These are phyloP conservation scores for Sisyra nigra DNA, from an alignment of 2,888 invertebrate species.

Conservation along the genomic window DNA sequence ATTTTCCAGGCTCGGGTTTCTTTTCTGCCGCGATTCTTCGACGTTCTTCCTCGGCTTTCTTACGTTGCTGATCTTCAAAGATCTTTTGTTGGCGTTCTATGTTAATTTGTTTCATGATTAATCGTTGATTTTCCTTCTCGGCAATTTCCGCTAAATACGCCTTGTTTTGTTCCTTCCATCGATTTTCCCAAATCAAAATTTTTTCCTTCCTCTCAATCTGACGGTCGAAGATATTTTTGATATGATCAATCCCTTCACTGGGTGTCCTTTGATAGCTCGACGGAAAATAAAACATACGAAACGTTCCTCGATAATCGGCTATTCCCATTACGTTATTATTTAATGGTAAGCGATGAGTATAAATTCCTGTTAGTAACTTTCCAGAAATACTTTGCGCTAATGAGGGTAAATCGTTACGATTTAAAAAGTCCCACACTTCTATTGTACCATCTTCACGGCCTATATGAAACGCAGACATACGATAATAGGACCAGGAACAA, in stretches of 20 bases:
- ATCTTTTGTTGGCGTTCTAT: conserved; percentile 27
- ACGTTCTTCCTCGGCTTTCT: conserved; percentile 25
- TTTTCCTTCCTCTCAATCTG: conserved; percentile 34
- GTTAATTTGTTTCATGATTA: conserved; percentile 21
- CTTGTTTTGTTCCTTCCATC: conserved; percentile 34
- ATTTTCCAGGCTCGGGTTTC: conserved; percentile 14
- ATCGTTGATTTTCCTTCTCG: conserved; percentile 28
- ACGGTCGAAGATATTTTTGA: conserved; percentile 31
- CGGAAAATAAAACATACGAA: conserved; percentile 45
- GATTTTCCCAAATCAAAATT: conserved; percentile 41
- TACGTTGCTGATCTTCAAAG: conserved; percentile 26
- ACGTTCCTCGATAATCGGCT: conserved; percentile 49
- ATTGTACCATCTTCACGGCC: conserved; percentile 55
- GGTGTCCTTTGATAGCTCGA: conserved; percentile 32
- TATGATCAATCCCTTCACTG: conserved; percentile 26
- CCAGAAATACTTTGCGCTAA: conserved; percentile 50
- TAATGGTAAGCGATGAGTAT: conserved; percentile 37
- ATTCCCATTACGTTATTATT: conserved; percentile 45
- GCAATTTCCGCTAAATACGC: conserved; percentile 28
- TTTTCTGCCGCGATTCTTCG: conserved; percentile 14
- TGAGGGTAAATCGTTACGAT: conserved; percentile 49
- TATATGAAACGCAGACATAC: conserved; percentile 55
- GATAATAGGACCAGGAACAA: conserved; percentile 58
- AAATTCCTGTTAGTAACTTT: conserved; percentile 43
- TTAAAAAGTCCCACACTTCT: conserved; percentile 67